Base-by-base conservation (phyloP, 2,888 invertebrate species). In the Saturnia pavonia region DNA sequence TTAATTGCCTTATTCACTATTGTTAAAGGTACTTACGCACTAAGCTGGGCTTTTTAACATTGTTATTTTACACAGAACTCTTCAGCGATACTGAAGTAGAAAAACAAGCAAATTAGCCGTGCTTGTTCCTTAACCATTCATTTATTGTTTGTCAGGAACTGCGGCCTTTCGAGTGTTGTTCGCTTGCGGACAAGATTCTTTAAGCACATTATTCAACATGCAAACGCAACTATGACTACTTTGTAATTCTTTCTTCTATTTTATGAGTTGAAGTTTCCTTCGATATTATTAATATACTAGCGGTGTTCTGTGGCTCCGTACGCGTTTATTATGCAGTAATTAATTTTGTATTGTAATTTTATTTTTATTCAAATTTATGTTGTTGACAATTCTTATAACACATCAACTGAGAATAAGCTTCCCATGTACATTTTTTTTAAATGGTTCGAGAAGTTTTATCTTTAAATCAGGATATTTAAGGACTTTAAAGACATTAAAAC, bases 1-100 rank as follows among this genome's bases (percentile, higher is more conserved):
- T 85, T 92, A 92, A 92, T 92, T 92, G 89, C 91, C 89, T 89
- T 89, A 89, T 85, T 85, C 78, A 76, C 82, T 80, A 89, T 91
- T 92, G 90, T 91, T 88, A 79, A 81, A 82, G 84, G 87, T 81
- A 88, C 84, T 80, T 86, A 84, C 85, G 80, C 73, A 77, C 72
- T 83, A 78, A 77, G 80, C 81, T 85, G 78, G 79, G 82, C 83
- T 86, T 84, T 88, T 91, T 85, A 90, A 91, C 91, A 90, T 91
- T 92, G 91, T 92, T 92, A 90, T 90, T 86, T 90, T 88, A 82
- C 84, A 78, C 77, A 82, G 82, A 84, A 82, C 84, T 82, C 80
- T 80, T 78, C 75, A 76, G 80, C 76, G 77, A 81, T 82, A 75
- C 68, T 54, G 71, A 14, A 71, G 68, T 71, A 69, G 71, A 68